These are phyloP conservation scores for Melanostoma scalare DNA, from an alignment of 2,888 invertebrate species.

Conservation along the genomic window DNA sequence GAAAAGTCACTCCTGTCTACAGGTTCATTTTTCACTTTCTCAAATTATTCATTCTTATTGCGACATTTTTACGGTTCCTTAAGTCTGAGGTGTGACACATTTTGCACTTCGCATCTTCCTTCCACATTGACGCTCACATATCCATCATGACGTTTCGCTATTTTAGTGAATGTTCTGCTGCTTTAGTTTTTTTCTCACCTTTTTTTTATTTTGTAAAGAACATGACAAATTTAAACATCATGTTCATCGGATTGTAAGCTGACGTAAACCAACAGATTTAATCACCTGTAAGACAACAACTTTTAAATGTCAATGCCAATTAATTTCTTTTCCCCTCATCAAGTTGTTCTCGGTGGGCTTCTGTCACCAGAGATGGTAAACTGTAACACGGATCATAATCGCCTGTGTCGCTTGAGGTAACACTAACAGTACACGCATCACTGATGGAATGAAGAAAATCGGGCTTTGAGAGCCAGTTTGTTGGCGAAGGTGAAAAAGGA, in stretches of 20 bases:
- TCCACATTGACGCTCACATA: conserved; percentile 22
- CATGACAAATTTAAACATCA: conserved; percentile 33
- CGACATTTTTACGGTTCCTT: conserved; percentile 47
- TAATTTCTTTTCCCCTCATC: conserved; percentile 29
- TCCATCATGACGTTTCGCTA: conserved; percentile 33
- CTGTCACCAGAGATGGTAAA: conserved; percentile 46
- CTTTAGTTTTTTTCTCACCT: background rate
- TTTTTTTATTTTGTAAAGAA: conserved; percentile 5
- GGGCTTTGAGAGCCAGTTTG: conserved; percentile 4
- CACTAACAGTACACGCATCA: conserved; percentile 61
- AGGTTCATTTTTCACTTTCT: conserved; percentile 51
- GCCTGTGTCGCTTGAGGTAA: conserved; percentile 4
- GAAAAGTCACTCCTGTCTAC: conserved; percentile 39
- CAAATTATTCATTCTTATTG: conserved; percentile 50
- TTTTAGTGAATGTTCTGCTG: conserved; percentile 10
- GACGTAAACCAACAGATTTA: conserved; percentile 45
- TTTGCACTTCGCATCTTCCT: conserved; percentile 47
- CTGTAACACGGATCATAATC: conserved; percentile 53
- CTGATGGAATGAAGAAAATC: conserved; percentile 24
- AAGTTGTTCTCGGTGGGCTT: background rate
- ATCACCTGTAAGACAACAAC: conserved; percentile 55
- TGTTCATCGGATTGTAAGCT: conserved; percentile 29
- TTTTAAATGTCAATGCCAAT: conserved; percentile 55
- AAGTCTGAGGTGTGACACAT: conserved; percentile 43
- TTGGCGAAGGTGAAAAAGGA: conserved; percentile 25